phyloP scores from a whole-genome alignment of 2,113 vertebrate species.

The Sebastes schlegelii region DNA sequence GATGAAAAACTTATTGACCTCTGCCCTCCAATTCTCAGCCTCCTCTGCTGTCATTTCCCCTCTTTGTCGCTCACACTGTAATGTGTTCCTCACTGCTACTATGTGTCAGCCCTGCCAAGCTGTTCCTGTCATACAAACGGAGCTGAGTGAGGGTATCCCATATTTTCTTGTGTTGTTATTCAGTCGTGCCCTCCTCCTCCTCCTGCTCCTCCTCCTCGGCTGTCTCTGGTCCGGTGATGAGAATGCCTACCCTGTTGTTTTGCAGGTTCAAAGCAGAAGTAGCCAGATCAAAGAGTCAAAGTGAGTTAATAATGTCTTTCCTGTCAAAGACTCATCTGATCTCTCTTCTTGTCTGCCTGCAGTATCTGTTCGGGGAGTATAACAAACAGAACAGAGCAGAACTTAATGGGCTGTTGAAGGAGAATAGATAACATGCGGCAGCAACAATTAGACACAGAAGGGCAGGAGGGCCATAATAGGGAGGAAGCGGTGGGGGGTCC shows the following conservation, averaged over 20 bases:
- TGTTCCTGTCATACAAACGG: conserved; percentile 60
- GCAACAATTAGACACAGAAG: conserved; percentile 58
- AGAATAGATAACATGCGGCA: conserved; percentile 44
- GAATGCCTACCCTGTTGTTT: conserved; percentile 39
- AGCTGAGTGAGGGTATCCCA: conserved; percentile 60
- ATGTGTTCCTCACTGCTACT: conserved; percentile 58
- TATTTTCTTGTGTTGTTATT: conserved; percentile 44
- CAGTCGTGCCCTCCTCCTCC: conserved; percentile 13
- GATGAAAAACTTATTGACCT: conserved; percentile 66
- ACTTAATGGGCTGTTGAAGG: conserved; percentile 30
- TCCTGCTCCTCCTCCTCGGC: not conserved
- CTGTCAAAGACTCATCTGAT: conserved; percentile 39
- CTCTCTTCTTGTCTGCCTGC: conserved; percentile 18
- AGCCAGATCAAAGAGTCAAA: conserved; percentile 38
- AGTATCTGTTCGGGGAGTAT: conserved; percentile 18
- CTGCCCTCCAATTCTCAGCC: conserved; percentile 62
- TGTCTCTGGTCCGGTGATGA: conserved; percentile 33
- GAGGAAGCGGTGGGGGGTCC: conserved; percentile 36
- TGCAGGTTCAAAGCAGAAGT: conserved; percentile 45
- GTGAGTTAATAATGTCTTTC: conserved; percentile 38
- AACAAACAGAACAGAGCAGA: conserved; percentile 30
- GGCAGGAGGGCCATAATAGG: conserved; percentile 34
- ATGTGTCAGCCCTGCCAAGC: conserved; percentile 58
- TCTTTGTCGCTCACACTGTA: conserved; percentile 68
- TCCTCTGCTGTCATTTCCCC: conserved; percentile 71